Evolutionary conservation across 1,140 invertebrate species (phyloP), one percentile per base, ranked within the genome.

Genomic region (Micrasema longulum): DNA sequence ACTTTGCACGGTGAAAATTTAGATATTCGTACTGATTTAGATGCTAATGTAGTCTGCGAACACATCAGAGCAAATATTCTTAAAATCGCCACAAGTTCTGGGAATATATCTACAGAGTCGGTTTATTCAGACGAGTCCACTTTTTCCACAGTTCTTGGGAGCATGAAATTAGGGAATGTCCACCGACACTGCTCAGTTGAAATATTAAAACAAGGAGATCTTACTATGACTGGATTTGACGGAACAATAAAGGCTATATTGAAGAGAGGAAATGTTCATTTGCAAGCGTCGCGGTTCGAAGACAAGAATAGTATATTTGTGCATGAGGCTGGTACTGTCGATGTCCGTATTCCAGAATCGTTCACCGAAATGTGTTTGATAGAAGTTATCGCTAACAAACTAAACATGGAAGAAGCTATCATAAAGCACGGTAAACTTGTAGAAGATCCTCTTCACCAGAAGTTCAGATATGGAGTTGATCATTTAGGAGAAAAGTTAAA

Each of bases 261-360:
- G 4, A 85, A 86, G 73, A 82, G 83, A 75, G 84, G 83, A 0
- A 81, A 86, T 57, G 81, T 86, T 4, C 82, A 77, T 62, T 79
- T 86, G 79, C 83, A 84, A 78, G 84, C 81, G 11, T 80, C 83
- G 64, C 79, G 82, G 70, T 76, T 86, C 9, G 79, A 76, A 12
- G 80, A 82, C 1, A 84, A 84, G 77, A 85, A 81, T 69, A 86
- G 83, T 76, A 84, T 86, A 70, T 86, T 86, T 65, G 82, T 85
- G 50, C 84, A 86, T 76, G 84, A 86, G 76, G 82, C 84, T 23
- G 84, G 84, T 1, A 81, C 83, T 76, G 83, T 85, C 1, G 82
- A 84, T 50, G 66, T 86, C 1, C 60, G 81, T 1, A 79, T 86
- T 20, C 80, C 80, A 31, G 79, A 84, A 22, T 81, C 83, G 55